A percentile compares a stretch with the other conserved stretches of the same genome.
These are phyloP conservation scores for Leucoraja erinaceus DNA, from an alignment of 2,113 vertebrate species.

Conservation along the genomic window DNA sequence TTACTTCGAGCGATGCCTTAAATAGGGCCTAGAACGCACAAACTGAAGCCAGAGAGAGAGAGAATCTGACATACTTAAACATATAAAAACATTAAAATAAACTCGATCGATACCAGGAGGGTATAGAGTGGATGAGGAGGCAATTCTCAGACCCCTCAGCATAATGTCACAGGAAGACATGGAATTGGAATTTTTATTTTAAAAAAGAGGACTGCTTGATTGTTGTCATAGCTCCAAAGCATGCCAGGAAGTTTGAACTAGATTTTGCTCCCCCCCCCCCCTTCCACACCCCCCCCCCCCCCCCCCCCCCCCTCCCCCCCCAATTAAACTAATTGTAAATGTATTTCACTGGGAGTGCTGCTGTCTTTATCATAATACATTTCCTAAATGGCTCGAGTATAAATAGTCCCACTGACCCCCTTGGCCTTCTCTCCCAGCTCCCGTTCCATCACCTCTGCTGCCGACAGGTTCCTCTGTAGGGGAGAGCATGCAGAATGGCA, in stretches of 20 bases:
- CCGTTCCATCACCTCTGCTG: neutral
- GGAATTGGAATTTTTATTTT: conserved; percentile 25
- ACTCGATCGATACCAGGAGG: conserved; percentile 2
- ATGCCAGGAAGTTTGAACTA: conserved; percentile 28
- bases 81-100: conserved; percentile 28
- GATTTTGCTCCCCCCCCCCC: conserved; percentile 37
- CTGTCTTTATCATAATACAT: conserved; percentile 34
- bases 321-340: conserved; percentile 35
- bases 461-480: neutral
- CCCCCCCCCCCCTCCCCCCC: conserved; percentile 42
- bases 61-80: conserved; percentile 26
- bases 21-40: conserved; percentile 55
- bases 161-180: neutral
- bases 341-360: conserved; percentile 34
- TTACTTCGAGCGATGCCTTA: conserved; percentile 89
- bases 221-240: conserved; percentile 33
- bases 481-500: neutral
- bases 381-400: conserved; percentile 22
- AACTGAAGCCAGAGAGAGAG: conserved; percentile 9
- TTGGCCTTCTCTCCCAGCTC: neutral
- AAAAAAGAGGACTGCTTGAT: conserved; percentile 24
- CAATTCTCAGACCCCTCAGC: neutral
- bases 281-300: neutral
- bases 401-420: neutral
- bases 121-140: neutral